Conservation (phyloP, 2,797 vertebrate genomes). For the Danio albolineatus region DNA sequence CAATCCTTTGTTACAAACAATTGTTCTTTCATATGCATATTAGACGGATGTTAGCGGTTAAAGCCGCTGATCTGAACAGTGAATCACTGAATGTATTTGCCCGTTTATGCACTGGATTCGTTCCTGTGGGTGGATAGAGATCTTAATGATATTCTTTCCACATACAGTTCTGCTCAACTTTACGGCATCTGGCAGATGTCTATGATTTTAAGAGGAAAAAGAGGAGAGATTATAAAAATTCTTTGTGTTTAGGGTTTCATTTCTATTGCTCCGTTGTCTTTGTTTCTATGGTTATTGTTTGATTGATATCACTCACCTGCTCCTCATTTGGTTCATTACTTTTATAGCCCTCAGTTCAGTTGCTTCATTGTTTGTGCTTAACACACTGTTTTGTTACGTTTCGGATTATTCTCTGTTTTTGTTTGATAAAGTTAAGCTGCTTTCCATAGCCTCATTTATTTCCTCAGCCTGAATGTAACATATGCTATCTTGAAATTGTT, state of each 20-base stretch:
- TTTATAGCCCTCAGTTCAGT: not conserved
- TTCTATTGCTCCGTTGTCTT: not conserved
- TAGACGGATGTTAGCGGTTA: not conserved
- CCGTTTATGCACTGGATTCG: slow-evolving; percentile 15
- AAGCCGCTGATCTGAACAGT: slow-evolving; percentile 3
- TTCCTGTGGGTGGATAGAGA: not conserved
- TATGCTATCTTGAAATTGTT: not conserved
- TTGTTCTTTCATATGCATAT: slow-evolving; percentile 28
- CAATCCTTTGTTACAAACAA: not conserved
- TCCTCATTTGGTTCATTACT: not conserved
- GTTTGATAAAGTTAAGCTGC: too few species aligned
- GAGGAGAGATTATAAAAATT: not conserved
- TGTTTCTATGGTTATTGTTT: not conserved
- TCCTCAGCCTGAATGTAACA: too few species aligned
- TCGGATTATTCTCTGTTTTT: too few species aligned
- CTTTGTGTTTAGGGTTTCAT: not conserved
- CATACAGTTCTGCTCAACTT: not conserved
- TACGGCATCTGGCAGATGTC: not conserved
- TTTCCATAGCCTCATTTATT: too few species aligned
- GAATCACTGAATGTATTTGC: slow-evolving; percentile 16
- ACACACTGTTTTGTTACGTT: not conserved
- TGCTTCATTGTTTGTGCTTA: not conserved
- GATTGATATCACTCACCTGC: not conserved
- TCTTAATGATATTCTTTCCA: slow-evolving; percentile 1
- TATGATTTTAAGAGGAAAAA: too few species aligned